A percentile compares a stretch with the other conserved stretches of the same genome.
These are phyloP conservation scores for Chrysogorgia sp. DNA, from an alignment of 92 coral and sea anemone genomes.

Conservation along the genomic window DNA sequence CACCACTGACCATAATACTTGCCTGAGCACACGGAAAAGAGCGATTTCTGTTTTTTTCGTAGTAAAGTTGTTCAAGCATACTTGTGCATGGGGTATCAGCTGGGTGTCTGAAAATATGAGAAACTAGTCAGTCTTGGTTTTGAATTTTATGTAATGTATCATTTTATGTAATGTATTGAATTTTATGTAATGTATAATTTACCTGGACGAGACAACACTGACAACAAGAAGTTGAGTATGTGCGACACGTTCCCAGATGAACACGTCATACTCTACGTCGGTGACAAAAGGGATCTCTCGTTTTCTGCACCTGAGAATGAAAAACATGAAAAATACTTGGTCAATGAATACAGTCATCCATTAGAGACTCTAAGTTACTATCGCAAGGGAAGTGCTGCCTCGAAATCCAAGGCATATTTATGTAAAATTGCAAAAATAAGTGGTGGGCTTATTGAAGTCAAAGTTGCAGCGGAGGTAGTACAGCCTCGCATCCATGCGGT, in stretches of 20 bases:
- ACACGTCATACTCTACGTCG: conserved; percentile 87
- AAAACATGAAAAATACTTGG: neutral
- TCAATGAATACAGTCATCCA: too few relatives aligned
- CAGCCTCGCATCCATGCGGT: too few relatives aligned
- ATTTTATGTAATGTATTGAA: neutral
- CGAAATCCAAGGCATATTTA: too few relatives aligned
- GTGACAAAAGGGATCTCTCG: conserved; percentile 84
- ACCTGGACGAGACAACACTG: conserved; percentile 91
- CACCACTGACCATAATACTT: too few relatives aligned
- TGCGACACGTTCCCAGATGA: conserved; percentile 82
- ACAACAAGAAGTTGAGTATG: conserved; percentile 87
- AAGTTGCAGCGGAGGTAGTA: too few relatives aligned
- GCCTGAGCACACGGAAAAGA: conserved; percentile 96
- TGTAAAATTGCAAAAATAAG: too few relatives aligned
- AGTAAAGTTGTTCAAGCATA: conserved; percentile 88
- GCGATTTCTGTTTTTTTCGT: conserved; percentile 90
- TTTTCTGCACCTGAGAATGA: conserved; percentile 74
- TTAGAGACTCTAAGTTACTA: too few relatives aligned
- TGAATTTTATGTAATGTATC: neutral
- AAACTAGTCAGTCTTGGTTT: neutral
- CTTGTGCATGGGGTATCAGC: conserved; percentile 81
- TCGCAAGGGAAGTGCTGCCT: too few relatives aligned
- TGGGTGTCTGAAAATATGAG: conserved; percentile 64
- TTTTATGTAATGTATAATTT: conserved; percentile 47
- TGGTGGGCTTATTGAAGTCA: too few relatives aligned